Percentiles rank a stretch among this genome's conserved stretches.
These are phyloP conservation scores for Ifrita kowaldi DNA, from an alignment of 2,113 vertebrate species.

Conservation along the genomic window DNA sequence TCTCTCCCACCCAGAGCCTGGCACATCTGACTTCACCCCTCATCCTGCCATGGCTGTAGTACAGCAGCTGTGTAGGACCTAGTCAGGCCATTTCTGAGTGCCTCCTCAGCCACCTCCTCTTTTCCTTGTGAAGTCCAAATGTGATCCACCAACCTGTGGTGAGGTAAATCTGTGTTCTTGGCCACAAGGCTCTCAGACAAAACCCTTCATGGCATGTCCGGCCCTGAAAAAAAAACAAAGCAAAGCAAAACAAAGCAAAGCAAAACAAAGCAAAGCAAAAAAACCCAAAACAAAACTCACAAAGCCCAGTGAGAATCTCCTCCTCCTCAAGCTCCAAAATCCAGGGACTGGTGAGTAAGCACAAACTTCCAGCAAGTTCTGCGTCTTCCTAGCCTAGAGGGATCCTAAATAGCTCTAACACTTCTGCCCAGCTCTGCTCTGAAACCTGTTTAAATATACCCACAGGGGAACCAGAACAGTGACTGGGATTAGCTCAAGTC, in stretches of 20 bases:
- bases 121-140: neutral
- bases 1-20: neutral
- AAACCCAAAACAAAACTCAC: neutral
- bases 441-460: neutral
- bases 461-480: neutral
- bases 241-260: neutral
- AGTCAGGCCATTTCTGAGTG: neutral
- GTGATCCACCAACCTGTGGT: neutral
- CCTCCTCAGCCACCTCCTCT: neutral
- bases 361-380: slow-evolving; percentile 33
- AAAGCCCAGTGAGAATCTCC: slow-evolving; percentile 24
- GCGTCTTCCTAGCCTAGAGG: slow-evolving; percentile 17
- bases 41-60: rapidly evolving
- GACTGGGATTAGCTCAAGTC: neutral
- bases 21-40: rapidly evolving
- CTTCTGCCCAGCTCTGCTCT: neutral
- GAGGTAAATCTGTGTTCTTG: neutral
- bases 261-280: neutral
- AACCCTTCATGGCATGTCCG: neutral
- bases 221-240: neutral
- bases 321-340: neutral
- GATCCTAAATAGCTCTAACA: neutral
- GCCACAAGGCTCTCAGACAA: neutral
- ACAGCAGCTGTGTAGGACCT: neutral
- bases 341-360: neutral